Evolutionary conservation across 2,888 invertebrate genomes (phyloP), one percentile per base, ranked within the genome.

Genomic region (Acanthosoma haemorrhoidale): DNA sequence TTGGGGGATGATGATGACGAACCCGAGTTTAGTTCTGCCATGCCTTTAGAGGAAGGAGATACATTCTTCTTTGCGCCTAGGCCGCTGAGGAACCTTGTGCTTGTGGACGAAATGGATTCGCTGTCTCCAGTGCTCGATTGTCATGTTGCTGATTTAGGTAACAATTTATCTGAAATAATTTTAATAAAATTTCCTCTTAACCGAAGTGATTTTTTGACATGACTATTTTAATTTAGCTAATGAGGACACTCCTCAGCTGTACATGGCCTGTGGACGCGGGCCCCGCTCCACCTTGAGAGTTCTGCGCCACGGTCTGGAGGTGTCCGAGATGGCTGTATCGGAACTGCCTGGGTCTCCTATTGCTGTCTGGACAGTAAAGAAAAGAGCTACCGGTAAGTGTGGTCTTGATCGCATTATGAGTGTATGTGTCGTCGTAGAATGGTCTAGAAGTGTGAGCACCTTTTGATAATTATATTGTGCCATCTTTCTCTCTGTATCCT

Each of bases 271-370:
- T 82, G 99, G 99, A 0, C 84, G 97, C 73, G 98, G 99, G 0
- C 92, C 99, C 0, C 85, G 98, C 57, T 98, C 98, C 0, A 91
- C 96, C 0, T 80, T 99, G 57, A 84, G 96, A 77, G 95, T 98
- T 0, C 82, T 99, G 9, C 85, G 99, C 25, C 99, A 99, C 81
- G 99, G 99, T 76, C 84, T 99, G 64, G 99, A 98, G 84, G 97
- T 99, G 1, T 94, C 96, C 0, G 99, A 99, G 82, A 99, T 99
- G 99, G 99, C 99, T 71, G 97, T 99, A 2, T 97, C 97, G 25
- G 99, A 99, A 81, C 83, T 99, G 75, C 99, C 99, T n/a, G 98
- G 98, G 78, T 98, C 96, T 79, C 99, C 99, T 2, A 99, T 97
- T 83, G 98, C 98, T 77, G 99, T 99, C 2, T 99, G 99, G 99